A percentile compares a stretch with the other conserved stretches of the same genome.
phyloP scores from a whole-genome alignment of 2,888 invertebrate genomes.

The Crioceris asparagi region DNA sequence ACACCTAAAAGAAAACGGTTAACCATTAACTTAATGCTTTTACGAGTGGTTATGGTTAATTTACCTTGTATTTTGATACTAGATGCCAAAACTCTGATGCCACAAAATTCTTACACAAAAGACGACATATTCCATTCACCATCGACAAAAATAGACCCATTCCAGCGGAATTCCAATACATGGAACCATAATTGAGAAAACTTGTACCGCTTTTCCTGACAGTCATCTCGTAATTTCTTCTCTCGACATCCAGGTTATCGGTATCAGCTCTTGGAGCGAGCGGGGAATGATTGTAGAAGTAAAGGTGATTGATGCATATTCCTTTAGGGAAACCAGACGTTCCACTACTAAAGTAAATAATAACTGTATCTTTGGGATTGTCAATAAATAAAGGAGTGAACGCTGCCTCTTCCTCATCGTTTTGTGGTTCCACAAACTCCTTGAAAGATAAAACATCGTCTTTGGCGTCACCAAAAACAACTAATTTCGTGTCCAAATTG shows the following conservation, averaged over 20 bases:
- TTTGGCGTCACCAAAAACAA: constrained; percentile 23
- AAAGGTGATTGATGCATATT: constrained; percentile 24
- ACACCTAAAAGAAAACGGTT: constrained; percentile 17
- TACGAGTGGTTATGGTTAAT: no score
- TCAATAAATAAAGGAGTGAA: constrained; percentile 21
- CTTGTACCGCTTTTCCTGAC: constrained; percentile 6
- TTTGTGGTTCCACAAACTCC: constrained; percentile 19
- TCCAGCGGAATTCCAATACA: constrained; percentile 28
- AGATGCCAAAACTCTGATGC: constrained; percentile 22
- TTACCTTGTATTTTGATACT: constrained; percentile 26
- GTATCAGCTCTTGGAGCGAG: constrained; percentile 9
- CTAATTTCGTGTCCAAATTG: constrained; percentile 19
- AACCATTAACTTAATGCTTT: not conserved
- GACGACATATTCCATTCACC: constrained; percentile 20
- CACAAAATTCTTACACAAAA: constrained; percentile 19
- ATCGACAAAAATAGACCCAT: constrained; percentile 19
- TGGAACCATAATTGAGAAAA: constrained; percentile 15
- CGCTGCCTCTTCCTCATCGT: constrained; percentile 14
- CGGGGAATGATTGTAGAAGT: constrained; percentile 12
- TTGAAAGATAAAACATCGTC: constrained; percentile 14
- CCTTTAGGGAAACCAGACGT: constrained; percentile 33
- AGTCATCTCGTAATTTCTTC: constrained; percentile 10
- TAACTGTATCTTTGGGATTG: constrained; percentile 18
- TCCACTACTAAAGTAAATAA: constrained; percentile 29
- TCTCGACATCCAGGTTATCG: constrained; percentile 10